Evolutionary conservation across 2,113 vertebrate species (phyloP).

Genomic region (Morone saxatilis): DNA sequence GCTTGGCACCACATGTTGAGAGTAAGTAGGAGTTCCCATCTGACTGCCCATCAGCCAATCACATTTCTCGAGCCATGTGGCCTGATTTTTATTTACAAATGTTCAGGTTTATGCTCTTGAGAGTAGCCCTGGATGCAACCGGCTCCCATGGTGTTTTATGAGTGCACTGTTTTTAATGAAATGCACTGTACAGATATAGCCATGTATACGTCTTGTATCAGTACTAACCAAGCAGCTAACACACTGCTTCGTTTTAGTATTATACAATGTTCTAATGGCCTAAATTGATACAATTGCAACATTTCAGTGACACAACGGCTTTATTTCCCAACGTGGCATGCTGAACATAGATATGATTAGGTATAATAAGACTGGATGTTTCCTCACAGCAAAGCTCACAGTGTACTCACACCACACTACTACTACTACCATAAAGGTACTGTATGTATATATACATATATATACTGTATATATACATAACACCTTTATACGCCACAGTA

Average conservation of each 20-base stretch:
- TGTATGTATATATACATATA: not conserved
- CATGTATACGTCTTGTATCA: not conserved
- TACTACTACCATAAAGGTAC: not conserved
- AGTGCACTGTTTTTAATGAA: not conserved
- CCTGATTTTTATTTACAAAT: slow-evolving; percentile 73
- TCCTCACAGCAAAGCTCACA: slow-evolving; percentile 23
- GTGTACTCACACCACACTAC: not conserved
- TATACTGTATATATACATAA: not conserved
- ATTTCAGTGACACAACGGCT: not conserved
- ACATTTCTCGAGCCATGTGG: slow-evolving; percentile 53
- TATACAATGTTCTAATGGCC: not conserved
- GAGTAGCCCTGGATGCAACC: slow-evolving; percentile 7
- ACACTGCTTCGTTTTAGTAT: not conserved
- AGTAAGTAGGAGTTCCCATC: slow-evolving; percentile 75
- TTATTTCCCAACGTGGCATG: not conserved
- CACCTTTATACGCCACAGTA: no score
- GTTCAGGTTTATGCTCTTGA: slow-evolving; percentile 45
- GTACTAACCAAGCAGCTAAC: not conserved
- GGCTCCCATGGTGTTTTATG: not conserved
- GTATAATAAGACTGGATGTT: slow-evolving; percentile 19
- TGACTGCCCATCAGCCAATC: slow-evolving; percentile 72
- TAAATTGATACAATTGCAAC: not conserved
- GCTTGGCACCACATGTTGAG: slow-evolving; percentile 57
- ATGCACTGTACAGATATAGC: not conserved
- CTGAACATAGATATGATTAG: slow-evolving; percentile 7